Evolutionary conservation across 2,797 vertebrate genomes (phyloP), one percentile per base, ranked within the genome.

Genomic region (Sebastes miniatus): DNA sequence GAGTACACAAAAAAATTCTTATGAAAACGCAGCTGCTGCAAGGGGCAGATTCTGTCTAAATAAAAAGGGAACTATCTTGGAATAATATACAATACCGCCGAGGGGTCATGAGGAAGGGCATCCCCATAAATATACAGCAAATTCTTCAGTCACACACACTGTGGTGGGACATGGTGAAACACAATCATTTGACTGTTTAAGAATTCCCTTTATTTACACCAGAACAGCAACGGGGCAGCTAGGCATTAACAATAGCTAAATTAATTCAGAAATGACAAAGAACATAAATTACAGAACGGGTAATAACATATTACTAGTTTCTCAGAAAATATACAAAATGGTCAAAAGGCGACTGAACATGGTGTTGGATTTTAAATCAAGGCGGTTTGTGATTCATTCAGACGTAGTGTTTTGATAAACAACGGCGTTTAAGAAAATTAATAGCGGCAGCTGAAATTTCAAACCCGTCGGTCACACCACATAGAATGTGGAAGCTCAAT

Each of bases 1-100:
- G 88, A 88, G 88, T 89, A 89, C 89, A 89, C 86, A 88, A 80
- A 91, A 91, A 69, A 91, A 90, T 70, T 91, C 95, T 93, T 95
- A 93, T 89, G 89, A 95, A 96, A 96, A 95, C 91, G 93, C 94
- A 95, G 95, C 95, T 96, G 96, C 89, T 94, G 85, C 85, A 84
- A 93, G 89, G 86, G 90, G 89, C 85, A 88, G 81, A 93, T 92
- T 92, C 88, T 94, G 92, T 95, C 90, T 91, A 95, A 95, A 95
- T 95, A 95, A 93, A 92, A 95, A 88, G 91, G 92, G 92, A 95
- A 94, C 87, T 88, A 95, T 95, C 91, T 94, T 95, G 87, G 75
- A 95, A 96, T 93, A 96, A 96, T 96, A 96, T 94, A 96, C 95
- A 96, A 79, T 85, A 77, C 88, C 13, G 87, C 86, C 31, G 31